Evolutionary conservation across 2,888 invertebrate species (phyloP).

Genomic region (Eueremaeus valkanovi): DNA sequence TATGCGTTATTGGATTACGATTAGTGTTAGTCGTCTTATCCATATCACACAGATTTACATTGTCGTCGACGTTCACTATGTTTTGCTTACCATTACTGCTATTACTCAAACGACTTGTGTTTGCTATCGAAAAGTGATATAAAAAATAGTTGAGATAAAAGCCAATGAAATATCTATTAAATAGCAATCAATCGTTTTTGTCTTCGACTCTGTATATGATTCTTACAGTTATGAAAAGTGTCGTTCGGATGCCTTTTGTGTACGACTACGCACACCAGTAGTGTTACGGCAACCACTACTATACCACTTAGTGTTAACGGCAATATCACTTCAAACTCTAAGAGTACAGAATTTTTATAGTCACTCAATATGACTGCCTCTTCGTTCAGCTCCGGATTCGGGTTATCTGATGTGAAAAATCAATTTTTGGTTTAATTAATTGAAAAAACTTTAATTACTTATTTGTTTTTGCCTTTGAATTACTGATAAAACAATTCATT

Average conservation of each 20-base stretch:
- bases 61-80: slow-evolving; percentile 6
- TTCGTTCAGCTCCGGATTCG: background rate
- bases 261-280: slow-evolving; percentile 45
- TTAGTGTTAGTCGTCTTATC: slow-evolving; percentile 3
- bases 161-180: slow-evolving; percentile 12
- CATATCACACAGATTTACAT: slow-evolving; percentile 18
- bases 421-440: too few species aligned
- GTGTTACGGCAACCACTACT: slow-evolving; percentile 44
- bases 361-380: slow-evolving; percentile 20
- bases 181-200: slow-evolving; percentile 1
- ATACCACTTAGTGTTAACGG: slow-evolving; percentile 44
- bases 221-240: slow-evolving; percentile 43
- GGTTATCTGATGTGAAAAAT: background rate
- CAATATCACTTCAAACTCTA: slow-evolving; percentile 45
- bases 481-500: too few species aligned
- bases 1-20: background rate
- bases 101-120: background rate
- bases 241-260: slow-evolving; percentile 44
- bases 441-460: too few species aligned
- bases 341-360: background rate
- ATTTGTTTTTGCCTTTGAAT: too few species aligned
- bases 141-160: background rate
- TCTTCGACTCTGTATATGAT: too few species aligned
- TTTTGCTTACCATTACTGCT: slow-evolving; percentile 10
- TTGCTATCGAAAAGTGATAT: background rate